These are phyloP conservation scores for Amazona ochrocephala DNA, from an alignment of 2,797 vertebrate species.

Conservation along the genomic window DNA sequence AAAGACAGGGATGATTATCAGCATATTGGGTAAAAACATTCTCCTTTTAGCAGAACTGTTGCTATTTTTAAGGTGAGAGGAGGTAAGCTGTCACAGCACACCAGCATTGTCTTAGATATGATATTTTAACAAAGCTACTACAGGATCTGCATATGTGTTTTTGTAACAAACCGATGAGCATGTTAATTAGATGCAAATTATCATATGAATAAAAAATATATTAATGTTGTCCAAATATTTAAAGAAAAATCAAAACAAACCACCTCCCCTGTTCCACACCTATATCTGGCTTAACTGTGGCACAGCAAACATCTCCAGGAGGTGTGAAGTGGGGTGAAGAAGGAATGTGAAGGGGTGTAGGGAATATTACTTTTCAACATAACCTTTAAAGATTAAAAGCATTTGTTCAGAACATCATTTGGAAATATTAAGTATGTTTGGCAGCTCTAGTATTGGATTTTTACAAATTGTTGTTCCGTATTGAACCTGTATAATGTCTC, in stretches of 20 bases:
- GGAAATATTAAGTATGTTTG: not conserved
- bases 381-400: not conserved
- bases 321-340: not conserved
- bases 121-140: not conserved
- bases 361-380: not conserved
- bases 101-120: not conserved
- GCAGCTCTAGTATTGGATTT: not conserved
- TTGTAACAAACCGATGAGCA: not conserved
- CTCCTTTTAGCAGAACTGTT: not conserved
- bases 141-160: not conserved
- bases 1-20: not conserved
- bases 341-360: not conserved
- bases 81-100: not conserved
- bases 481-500: not conserved
- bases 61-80: not conserved
- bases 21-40: not conserved
- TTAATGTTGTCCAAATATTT: constrained; percentile 33
- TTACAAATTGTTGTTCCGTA: not conserved
- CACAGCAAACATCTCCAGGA: not conserved
- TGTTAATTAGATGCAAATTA: constrained; percentile 35
- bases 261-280: not conserved
- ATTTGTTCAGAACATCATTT: not conserved
- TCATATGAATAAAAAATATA: not conserved
- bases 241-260: not conserved
- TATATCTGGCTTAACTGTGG: not conserved